Conservation (phyloP, 37 sponge, comb jelly and placozoan genomes). For the Chondrosia reniformis region DNA sequence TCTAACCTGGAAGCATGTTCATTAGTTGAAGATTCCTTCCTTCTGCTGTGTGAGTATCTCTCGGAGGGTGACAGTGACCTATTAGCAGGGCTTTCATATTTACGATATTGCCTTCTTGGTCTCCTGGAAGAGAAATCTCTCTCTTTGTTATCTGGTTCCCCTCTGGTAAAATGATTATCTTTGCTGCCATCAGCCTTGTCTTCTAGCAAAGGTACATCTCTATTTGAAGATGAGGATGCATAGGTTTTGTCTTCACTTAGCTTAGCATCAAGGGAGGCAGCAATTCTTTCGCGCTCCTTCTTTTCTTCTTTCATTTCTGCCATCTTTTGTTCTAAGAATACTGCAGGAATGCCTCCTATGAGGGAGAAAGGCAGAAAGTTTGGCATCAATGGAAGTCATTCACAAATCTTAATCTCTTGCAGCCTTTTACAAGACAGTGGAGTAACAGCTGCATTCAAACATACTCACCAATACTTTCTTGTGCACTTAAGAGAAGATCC, state of each 20-base stretch:
- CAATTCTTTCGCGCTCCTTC: constrained; percentile 38
- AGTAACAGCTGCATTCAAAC: not conserved
- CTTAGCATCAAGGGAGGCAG: not conserved
- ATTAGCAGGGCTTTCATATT: not conserved
- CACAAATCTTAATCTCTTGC: too few relatives aligned
- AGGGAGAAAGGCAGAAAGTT: not conserved
- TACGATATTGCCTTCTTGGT: not conserved
- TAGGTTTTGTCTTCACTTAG: not conserved
- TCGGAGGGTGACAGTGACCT: not conserved
- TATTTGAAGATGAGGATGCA: not conserved
- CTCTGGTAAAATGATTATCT: not conserved
- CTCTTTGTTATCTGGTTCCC: not conserved
- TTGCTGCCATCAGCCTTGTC: not conserved
- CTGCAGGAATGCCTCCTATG: constrained; percentile 55
- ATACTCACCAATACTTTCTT: constrained; percentile 77
- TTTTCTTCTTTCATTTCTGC: constrained; percentile 83
- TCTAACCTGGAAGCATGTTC: not conserved
- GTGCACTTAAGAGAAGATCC: constrained; percentile 85
- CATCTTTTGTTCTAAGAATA: constrained; percentile 90
- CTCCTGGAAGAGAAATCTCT: not conserved
- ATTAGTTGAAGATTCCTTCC: not conserved
- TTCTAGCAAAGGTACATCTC: not conserved
- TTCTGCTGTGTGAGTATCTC: not conserved
- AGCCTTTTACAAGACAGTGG: too few relatives aligned
- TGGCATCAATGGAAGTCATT: not conserved